phyloP scores from a whole-genome alignment of 2,888 invertebrate genomes.

The Escarpia spicata region DNA sequence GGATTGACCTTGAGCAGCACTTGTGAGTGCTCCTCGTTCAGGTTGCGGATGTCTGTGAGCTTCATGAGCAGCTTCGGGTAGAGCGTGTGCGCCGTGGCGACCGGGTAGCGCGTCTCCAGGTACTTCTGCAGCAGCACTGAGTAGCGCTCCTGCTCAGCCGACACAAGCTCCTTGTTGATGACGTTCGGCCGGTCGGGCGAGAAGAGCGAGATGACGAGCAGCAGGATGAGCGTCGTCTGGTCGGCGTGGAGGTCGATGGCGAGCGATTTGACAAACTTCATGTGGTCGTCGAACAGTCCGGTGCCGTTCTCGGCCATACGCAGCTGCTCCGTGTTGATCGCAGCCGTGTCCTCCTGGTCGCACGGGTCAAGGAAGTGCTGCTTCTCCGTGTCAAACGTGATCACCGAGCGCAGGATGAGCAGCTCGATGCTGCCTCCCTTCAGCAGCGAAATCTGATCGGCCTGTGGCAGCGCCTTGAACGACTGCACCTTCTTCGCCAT shows the following conservation, averaged over 20 bases:
- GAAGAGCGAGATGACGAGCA: constrained; percentile 92
- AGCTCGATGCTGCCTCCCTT: constrained; percentile 97
- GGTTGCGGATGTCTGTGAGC: constrained; percentile 87
- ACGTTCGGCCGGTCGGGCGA: constrained; percentile 81
- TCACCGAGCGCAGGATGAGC: constrained; percentile 92
- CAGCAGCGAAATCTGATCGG: constrained; percentile 89
- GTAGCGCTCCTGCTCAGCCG: constrained; percentile 63
- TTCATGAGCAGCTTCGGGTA: constrained; percentile 79
- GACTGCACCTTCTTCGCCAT: constrained; percentile 73
- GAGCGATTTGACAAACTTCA: constrained; percentile 68
- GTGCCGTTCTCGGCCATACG: constrained; percentile 71
- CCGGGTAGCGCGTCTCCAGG: constrained; percentile 58
- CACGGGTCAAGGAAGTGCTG: constrained; percentile 82
- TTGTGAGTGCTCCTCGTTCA: constrained; percentile 91
- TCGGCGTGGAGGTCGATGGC: constrained; percentile 86
- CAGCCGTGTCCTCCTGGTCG: constrained; percentile 71
- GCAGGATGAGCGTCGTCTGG: constrained; percentile 89
- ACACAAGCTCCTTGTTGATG: constrained; percentile 67
- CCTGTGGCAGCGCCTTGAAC: constrained; percentile 94
- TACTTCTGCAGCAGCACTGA: constrained; percentile 61
- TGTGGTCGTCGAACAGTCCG: constrained; percentile 64
- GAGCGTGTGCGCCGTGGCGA: constrained; percentile 52
- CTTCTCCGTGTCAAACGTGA: constrained; percentile 90
- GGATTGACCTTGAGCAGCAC: constrained; percentile 95
- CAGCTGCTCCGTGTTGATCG: constrained; percentile 87